These are phyloP conservation scores for Globicephala melas DNA, from an alignment of 2,113 vertebrate species.

Conservation along the genomic window DNA sequence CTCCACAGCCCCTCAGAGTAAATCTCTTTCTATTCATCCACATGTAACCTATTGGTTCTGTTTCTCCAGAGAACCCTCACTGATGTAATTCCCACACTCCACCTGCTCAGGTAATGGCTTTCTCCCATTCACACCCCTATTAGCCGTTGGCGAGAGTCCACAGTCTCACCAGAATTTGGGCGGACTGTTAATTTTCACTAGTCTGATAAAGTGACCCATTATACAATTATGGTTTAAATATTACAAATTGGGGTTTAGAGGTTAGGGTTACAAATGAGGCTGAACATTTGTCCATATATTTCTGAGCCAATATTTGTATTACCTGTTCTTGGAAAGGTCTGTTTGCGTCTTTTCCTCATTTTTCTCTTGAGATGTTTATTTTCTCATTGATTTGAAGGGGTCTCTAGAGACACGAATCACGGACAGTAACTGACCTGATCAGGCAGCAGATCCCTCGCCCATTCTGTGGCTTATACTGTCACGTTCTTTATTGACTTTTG, in stretches of 20 bases:
- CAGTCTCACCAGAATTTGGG: background rate
- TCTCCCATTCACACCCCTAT: background rate
- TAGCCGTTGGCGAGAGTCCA: background rate
- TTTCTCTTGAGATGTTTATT: background rate
- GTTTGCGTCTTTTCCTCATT: background rate
- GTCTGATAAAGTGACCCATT: background rate
- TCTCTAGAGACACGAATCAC: background rate
- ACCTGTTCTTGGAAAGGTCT: background rate
- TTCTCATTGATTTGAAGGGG: background rate
- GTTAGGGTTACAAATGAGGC: background rate
- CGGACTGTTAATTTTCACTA: background rate
- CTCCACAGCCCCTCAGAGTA: background rate
- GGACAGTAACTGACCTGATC: background rate
- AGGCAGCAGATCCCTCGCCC: background rate
- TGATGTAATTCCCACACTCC: rapidly evolving
- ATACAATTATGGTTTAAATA: background rate
- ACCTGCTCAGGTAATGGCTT: background rate
- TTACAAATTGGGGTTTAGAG: background rate
- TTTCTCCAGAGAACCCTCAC: background rate
- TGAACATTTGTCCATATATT: background rate
- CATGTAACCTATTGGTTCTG: background rate
- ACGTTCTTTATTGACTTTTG: background rate
- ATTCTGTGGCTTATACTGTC: background rate
- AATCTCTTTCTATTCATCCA: background rate
- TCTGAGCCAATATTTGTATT: background rate